Percentiles rank a stretch among this genome's conserved stretches.
phyloP scores from a whole-genome alignment of 2,797 vertebrate species.

The Thamnophis elegans region DNA sequence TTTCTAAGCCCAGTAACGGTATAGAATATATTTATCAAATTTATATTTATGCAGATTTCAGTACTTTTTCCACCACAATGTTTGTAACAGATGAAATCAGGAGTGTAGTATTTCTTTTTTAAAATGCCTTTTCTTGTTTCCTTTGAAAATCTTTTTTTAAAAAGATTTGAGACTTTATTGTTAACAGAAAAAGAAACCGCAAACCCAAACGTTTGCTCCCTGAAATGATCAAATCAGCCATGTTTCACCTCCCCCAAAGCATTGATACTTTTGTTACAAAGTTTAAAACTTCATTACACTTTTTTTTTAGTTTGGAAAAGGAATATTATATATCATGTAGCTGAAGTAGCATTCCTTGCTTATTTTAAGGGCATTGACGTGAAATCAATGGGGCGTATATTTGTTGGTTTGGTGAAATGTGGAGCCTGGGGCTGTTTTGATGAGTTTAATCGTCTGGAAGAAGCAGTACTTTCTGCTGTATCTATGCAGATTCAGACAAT shows the following conservation, averaged over 20 bases:
- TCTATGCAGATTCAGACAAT: constrained; percentile 99
- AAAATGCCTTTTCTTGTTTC: not conserved
- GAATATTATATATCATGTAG: not conserved
- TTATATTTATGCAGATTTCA: not conserved
- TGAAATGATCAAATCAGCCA: not conserved
- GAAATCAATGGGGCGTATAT: constrained; percentile 97
- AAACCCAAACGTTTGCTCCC: not conserved
- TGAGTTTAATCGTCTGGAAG: constrained; percentile 96
- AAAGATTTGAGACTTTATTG: not conserved
- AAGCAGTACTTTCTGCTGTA: constrained; percentile 94
- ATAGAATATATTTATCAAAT: not conserved
- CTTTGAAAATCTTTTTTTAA: not conserved
- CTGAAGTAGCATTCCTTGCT: constrained; percentile 20
- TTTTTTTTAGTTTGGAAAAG: not conserved
- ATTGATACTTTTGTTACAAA: not conserved
- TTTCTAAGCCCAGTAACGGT: not conserved
- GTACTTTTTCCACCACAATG: not conserved
- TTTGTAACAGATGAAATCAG: not conserved
- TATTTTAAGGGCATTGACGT: constrained; percentile 92
- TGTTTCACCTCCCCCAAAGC: not conserved
- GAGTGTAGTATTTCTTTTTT: not conserved
- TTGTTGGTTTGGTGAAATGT: constrained; percentile 95
- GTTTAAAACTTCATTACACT: not conserved
- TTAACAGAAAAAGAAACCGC: not conserved
- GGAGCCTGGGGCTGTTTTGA: constrained; percentile 99